Conservation (phyloP, 2,797 vertebrate species). For the Masticophis lateralis region DNA sequence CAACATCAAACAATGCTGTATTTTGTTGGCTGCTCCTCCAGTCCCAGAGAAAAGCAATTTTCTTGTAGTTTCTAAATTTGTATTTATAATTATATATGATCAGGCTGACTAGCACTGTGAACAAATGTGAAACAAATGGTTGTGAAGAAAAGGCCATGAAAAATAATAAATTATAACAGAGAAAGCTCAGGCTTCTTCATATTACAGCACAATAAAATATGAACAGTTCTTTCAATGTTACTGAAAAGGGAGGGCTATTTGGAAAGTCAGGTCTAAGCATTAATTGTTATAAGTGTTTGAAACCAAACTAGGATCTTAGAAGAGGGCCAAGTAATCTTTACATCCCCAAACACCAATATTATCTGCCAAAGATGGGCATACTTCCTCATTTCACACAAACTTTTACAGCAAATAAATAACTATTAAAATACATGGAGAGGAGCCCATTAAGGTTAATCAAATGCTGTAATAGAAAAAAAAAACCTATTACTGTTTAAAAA, state of each 20-base stretch:
- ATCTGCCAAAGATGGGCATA: neutral
- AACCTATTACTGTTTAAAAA: neutral
- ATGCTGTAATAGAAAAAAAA: neutral
- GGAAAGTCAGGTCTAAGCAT: constrained; percentile 40
- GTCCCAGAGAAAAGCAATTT: constrained; percentile 62
- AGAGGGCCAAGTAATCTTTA: neutral
- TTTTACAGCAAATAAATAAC: neutral
- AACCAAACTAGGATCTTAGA: neutral
- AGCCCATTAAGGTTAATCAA: neutral
- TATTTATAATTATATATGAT: constrained; percentile 59
- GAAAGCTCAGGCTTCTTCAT: constrained; percentile 58
- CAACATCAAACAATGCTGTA: constrained; percentile 72
- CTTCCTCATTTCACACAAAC: neutral
- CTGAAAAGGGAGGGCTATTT: constrained; percentile 37
- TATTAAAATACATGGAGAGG: neutral
- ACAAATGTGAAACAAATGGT: constrained; percentile 63
- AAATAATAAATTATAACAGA: constrained; percentile 63
- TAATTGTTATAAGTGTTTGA: constrained; percentile 47
- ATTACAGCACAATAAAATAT: constrained; percentile 60
- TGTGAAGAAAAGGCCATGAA: constrained; percentile 58
- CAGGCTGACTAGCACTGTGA: constrained; percentile 59
- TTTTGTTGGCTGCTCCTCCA: constrained; percentile 61
- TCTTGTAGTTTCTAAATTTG: constrained; percentile 51
- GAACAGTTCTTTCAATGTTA: constrained; percentile 54
- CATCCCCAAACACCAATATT: neutral